Base-by-base conservation (phyloP, 2,113 vertebrate species). In the Limnothrissa miodon region DNA sequence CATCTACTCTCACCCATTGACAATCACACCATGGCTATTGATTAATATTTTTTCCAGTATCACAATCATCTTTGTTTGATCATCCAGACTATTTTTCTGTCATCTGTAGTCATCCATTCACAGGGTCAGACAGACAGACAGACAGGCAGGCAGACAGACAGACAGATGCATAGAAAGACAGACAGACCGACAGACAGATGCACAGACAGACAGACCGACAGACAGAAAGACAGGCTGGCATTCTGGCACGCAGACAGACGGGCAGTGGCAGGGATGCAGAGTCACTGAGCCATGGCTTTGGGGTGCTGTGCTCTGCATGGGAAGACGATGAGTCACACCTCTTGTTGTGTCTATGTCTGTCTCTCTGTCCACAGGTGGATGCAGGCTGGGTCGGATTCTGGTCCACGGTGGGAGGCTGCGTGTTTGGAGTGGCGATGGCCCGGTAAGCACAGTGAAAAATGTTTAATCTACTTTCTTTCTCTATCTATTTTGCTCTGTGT, bases 311-410 rank as follows among this genome's bases (percentile, higher is more conserved):
- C 81, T 33, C 59, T 83, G 83, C 80, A 87, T 88, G 78, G 36
- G 81, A 83, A 87, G 42, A n/a, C 80, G 56, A 78, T 29, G 80
- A 81, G 82, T 85, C 82, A 70, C 82, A 53, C 42, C 70, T 66
- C 78, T 80, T 21, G 7, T 62, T 48, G 79, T 21, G 15, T 78
- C 1, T 45, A 4, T 29, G 81, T 74, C 83, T 45, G 7, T 36
- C 79, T 78, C 21, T 42, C 29, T 29, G 83, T 51, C 83, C 29
- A 33, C 89, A 99, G 98, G 96, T 99, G 84, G 96, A 98, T 87
- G 98, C 98, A 78, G 98, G 98, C 87, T 99, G 98, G 97, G 98
- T 99, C 89, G 98, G 98, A 83, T 99, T 99, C 94, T 99, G 97
- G 97, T 98, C 98, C 36, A 94, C 95, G 74, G 91, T 99, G 81